Evolutionary conservation across 1,140 invertebrate genomes (phyloP), one percentile per base, ranked within the genome.

Genomic region (Helicoverpa armigera): DNA sequence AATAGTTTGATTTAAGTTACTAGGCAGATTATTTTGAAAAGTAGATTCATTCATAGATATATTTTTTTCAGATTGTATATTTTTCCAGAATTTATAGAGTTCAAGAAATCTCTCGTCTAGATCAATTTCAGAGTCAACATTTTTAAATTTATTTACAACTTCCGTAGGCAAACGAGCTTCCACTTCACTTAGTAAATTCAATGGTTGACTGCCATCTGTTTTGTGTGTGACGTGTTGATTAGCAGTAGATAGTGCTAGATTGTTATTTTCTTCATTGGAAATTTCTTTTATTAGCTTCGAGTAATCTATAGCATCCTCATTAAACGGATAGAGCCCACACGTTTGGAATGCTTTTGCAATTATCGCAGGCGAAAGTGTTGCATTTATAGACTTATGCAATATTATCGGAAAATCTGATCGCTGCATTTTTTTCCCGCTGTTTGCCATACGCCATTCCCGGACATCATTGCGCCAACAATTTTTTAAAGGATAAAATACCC

Each of bases 401-500:
- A 72, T 60, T 79, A 70, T 79, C 56, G 54, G 54, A 72, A 63
- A 79, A 18, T 79, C 67, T 18, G 78, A 79, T 70, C 76, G 65
- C 67, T 61, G 78, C 78, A 79, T 79, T 58, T 79, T 79, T 48
- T 58, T 58, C 35, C 35, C 63, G 76, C 65, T 43, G 76, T 79
- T 79, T 60, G 76, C 76, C 76, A 69, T 79, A 72, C 78, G 78
- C 78, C 67, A 79, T 72, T 81, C 65, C 16, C 63, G 51, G 43
- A 81, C 65, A 70, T 58, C 73, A 13, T 70, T 70, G 9, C 54
- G 43, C 73, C 80, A 81, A 70, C 51, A 69, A 70, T 74, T 70
- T 87, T 94, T 93, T 16, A 94, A 75, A 16, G 90, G 87, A 18
- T 78, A 60, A 81, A 94, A 93, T n/a, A 92, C 83, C 14, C 82